Conservation (phyloP, 2,888 invertebrate species). For the Drosophila paracracens region DNA sequence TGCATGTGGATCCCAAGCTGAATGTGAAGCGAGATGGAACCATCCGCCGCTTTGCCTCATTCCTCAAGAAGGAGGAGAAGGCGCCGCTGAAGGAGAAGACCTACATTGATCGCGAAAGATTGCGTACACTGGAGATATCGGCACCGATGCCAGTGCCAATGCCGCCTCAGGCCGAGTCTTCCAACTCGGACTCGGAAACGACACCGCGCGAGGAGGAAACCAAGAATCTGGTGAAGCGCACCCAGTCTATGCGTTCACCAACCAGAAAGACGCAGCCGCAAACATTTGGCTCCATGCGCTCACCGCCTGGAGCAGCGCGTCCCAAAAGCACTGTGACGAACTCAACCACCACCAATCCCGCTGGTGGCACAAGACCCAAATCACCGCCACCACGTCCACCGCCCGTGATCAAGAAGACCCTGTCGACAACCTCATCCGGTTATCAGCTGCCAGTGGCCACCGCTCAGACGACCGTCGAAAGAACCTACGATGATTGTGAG, state of each 20-base stretch:
- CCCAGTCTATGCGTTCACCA: slow-evolving; percentile 92
- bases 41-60: slow-evolving; percentile 91
- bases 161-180: slow-evolving; percentile 86
- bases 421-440: slow-evolving; percentile 86
- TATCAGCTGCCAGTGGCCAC: slow-evolving; percentile 87
- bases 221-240: slow-evolving; percentile 87
- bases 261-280: slow-evolving; percentile 87
- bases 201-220: slow-evolving; percentile 85
- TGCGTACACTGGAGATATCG: slow-evolving; percentile 92
- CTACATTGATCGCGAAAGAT: slow-evolving; percentile 89
- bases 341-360: slow-evolving; percentile 1
- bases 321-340: slow-evolving; percentile 89
- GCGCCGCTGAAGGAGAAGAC: slow-evolving; percentile 88
- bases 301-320: slow-evolving; percentile 87
- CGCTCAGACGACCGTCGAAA: slow-evolving; percentile 77
- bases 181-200: slow-evolving; percentile 83
- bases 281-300: slow-evolving; percentile 93
- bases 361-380: slow-evolving; percentile 87
- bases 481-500: slow-evolving; percentile 93
- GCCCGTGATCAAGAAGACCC: slow-evolving; percentile 83
- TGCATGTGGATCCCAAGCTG: slow-evolving; percentile 82
- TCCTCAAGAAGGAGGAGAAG: slow-evolving; percentile 88
- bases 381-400: slow-evolving; percentile 90
- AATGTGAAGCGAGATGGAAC: slow-evolving; percentile 88
- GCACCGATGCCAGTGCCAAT: slow-evolving; percentile 88